phyloP scores from a whole-genome alignment of 35 echinoderm and acorn worm species.

The Heliocidaris tuberculata region DNA sequence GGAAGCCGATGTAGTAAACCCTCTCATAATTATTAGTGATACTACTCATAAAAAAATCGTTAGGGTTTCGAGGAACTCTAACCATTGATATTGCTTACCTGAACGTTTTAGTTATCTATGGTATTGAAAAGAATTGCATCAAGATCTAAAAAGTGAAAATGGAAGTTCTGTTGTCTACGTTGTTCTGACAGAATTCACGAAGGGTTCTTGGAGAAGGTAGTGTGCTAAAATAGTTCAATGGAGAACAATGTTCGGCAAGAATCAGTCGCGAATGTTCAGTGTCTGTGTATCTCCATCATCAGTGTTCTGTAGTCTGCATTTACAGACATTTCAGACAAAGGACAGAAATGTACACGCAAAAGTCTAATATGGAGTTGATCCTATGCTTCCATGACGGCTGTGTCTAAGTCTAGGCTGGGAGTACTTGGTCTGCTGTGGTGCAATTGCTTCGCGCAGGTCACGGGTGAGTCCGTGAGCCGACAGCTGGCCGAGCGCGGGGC shows the following conservation, averaged over 20 bases:
- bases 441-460: constrained; percentile 49
- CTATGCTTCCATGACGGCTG: constrained; percentile 12
- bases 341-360: neutral
- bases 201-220: neutral
- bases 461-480: constrained; percentile 19
- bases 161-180: neutral
- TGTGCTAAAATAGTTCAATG: neutral
- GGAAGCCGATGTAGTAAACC: neutral
- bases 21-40: neutral
- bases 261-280: neutral
- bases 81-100: neutral
- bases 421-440: constrained; percentile 64
- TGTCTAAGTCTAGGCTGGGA: constrained; percentile 63
- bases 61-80: neutral
- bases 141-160: neutral
- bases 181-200: neutral
- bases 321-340: neutral
- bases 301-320: neutral
- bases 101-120: neutral
- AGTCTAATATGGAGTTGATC: neutral
- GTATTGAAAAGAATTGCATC: neutral
- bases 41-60: neutral
- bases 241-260: neutral
- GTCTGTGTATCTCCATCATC: neutral
- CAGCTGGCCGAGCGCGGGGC: constrained; percentile 5